A percentile compares a stretch with the other conserved stretches of the same genome.
Conservation (phyloP, 2,113 vertebrate species). For the Onychostoma macrolepis region DNA sequence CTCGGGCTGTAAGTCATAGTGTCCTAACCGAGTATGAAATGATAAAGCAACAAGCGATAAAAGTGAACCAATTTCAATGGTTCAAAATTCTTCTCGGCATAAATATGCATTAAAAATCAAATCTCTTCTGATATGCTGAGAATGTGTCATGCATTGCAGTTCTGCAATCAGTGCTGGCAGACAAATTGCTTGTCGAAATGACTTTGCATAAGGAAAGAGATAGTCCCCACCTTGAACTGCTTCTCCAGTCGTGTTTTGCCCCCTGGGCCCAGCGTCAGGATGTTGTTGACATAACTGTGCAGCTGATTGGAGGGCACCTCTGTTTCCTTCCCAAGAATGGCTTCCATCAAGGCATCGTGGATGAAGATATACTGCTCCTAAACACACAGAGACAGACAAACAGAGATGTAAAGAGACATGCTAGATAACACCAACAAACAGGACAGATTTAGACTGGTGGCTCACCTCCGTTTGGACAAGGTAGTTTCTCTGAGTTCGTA, state of each 20-base stretch:
- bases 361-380: slow-evolving; percentile 97
- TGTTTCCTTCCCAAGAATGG: slow-evolving; percentile 90
- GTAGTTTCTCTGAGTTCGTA: slow-evolving; percentile 96
- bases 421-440: background rate
- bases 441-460: background rate
- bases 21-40: background rate
- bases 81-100: background rate
- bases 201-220: background rate
- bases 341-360: slow-evolving; percentile 94
- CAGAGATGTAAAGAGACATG: background rate
- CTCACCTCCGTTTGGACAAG: slow-evolving; percentile 98
- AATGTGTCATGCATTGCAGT: background rate
- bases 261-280: slow-evolving; percentile 84
- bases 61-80: background rate
- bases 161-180: background rate
- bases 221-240: slow-evolving; percentile 86
- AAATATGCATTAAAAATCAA: slow-evolving; percentile 2
- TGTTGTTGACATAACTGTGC: slow-evolving; percentile 89
- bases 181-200: background rate
- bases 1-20: slow-evolving; percentile 1
- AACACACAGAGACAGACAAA: slow-evolving; percentile 23
- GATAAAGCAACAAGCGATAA: slow-evolving; percentile 1
- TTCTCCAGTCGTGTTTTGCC: slow-evolving; percentile 87
- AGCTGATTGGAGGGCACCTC: slow-evolving; percentile 87
- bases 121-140: background rate